Conservation (phyloP, 2,797 vertebrate genomes). For the Emydoidea blandingii region DNA sequence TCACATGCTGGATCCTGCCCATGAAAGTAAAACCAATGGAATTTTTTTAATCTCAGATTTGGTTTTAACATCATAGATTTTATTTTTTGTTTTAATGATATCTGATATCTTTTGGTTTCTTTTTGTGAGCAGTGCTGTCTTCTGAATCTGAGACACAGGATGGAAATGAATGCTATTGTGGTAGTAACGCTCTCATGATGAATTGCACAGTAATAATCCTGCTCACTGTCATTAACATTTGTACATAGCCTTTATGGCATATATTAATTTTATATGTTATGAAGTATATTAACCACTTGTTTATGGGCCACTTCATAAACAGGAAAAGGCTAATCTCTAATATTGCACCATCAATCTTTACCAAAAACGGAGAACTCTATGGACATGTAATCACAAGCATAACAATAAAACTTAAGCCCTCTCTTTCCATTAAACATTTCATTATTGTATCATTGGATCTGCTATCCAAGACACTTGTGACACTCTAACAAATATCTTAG, state of each 20-base stretch:
- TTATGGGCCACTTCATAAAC: slow-evolving; percentile 19
- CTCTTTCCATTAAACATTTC: not conserved
- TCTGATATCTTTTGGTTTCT: not conserved
- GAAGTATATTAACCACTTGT: slow-evolving; percentile 18
- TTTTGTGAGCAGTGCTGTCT: not conserved
- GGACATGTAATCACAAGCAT: not conserved
- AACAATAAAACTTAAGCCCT: not conserved
- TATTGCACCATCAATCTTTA: slow-evolving; percentile 14
- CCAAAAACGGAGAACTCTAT: not conserved
- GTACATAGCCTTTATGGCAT: not conserved
- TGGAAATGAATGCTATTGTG: not conserved
- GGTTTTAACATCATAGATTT: not conserved
- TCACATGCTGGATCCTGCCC: not conserved
- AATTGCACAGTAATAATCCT: not conserved
- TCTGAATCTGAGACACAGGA: not conserved
- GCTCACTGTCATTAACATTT: slow-evolving; percentile 14
- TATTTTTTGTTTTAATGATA: not conserved
- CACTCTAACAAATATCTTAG: not conserved
- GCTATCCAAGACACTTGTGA: not conserved
- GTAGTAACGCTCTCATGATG: slow-evolving; percentile 1
- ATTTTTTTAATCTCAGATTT: not conserved
- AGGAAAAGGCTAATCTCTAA: not conserved
- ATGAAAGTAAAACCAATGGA: not conserved
- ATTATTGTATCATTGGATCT: slow-evolving; percentile 23
- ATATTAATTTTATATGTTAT: slow-evolving; percentile 34